Percentiles rank a stretch among this genome's conserved stretches.
phyloP scores from a whole-genome alignment of 2,888 invertebrate species.

The Athripsodes cinereus region DNA sequence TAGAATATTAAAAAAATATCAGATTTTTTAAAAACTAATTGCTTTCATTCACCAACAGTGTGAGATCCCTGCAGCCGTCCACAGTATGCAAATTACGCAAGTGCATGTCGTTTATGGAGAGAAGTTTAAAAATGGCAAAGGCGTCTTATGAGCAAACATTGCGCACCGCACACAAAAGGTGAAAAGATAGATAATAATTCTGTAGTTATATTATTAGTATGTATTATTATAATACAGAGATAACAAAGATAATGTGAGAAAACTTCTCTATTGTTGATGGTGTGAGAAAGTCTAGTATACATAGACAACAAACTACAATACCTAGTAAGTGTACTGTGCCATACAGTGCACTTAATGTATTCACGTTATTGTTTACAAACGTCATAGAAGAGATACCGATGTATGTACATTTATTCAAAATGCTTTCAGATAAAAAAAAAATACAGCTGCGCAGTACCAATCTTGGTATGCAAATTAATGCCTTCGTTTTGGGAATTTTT shows the following conservation, averaged over 20 bases:
- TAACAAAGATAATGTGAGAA: slow-evolving; percentile 28
- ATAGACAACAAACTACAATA: no score
- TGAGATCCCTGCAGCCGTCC: neutral
- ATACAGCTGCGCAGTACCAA: no score
- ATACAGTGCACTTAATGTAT: neutral
- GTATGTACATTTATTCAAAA: no score
- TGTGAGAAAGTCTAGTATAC: slow-evolving; percentile 21
- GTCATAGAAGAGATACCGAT: no score
- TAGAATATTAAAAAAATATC: no score
- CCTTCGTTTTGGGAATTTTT: no score
- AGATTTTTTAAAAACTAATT: no score
- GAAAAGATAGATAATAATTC: slow-evolving; percentile 27
- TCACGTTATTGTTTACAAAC: slow-evolving; percentile 10
- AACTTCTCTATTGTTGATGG: slow-evolving; percentile 23
- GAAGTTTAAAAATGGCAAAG: slow-evolving; percentile 6
- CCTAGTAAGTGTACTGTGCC: no score
- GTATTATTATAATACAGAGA: slow-evolving; percentile 24
- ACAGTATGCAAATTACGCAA: slow-evolving; percentile 21
- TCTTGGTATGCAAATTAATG: no score
- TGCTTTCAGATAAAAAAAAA: no score
- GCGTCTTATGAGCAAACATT: slow-evolving; percentile 26
- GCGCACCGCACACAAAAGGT: slow-evolving; percentile 14
- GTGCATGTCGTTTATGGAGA: slow-evolving; percentile 14
- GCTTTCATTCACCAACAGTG: neutral
- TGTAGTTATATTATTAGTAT: no score